Conservation (phyloP, 2,797 vertebrate genomes). For the Onychomys arenicola region DNA sequence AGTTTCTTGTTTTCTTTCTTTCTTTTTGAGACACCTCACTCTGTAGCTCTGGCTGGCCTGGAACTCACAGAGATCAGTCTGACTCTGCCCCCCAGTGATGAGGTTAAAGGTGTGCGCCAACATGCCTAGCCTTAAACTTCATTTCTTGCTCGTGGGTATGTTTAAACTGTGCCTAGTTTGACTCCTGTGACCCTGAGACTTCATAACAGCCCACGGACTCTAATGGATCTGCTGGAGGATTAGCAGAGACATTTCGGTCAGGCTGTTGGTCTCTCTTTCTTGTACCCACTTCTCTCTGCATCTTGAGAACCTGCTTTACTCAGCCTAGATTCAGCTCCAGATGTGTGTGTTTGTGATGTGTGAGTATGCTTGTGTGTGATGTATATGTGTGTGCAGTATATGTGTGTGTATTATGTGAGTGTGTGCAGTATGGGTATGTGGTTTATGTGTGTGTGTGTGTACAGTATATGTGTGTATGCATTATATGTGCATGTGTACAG, state of each 20-base stretch:
- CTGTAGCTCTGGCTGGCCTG: background rate
- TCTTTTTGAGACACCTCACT: background rate
- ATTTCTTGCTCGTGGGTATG: background rate
- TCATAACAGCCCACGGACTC: background rate
- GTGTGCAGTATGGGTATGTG: too few relatives aligned
- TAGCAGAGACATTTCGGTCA: background rate
- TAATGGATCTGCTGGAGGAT: background rate
- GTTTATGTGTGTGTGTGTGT: background rate
- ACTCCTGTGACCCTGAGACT: background rate
- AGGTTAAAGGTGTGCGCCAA: background rate
- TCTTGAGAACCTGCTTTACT: background rate
- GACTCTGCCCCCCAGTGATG: background rate
- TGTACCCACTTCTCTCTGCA: fast-evolving
- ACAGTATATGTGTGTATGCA: background rate
- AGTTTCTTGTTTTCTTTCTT: background rate
- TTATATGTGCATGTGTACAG: background rate
- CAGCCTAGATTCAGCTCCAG: background rate
- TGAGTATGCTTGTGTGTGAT: background rate
- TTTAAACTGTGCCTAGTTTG: background rate
- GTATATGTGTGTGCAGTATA: background rate
- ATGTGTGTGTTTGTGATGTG: background rate
- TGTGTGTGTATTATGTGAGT: background rate
- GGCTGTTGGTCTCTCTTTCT: background rate
- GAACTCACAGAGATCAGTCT: background rate
- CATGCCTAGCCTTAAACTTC: background rate